Evolutionary conservation across 2,113 vertebrate genomes (phyloP).

Genomic region (Cygnus buccinator): DNA sequence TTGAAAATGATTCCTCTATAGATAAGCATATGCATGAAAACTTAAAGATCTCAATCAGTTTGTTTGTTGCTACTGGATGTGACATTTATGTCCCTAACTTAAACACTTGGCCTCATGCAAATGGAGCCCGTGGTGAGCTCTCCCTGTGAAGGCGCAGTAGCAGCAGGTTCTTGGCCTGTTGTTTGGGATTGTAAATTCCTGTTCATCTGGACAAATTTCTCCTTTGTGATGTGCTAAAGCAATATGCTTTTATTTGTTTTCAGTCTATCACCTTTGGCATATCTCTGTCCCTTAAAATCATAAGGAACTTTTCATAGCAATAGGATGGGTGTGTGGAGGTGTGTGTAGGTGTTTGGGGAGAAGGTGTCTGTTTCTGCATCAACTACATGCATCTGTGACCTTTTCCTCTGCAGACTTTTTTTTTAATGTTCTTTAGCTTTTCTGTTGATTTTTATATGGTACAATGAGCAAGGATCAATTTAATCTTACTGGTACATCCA

Average conservation of each 20-base stretch:
- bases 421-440: neutral
- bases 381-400: neutral
- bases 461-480: constrained; percentile 28
- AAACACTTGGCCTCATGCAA: neutral
- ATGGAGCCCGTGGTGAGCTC: fast-evolving
- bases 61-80: fast-evolving
- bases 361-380: neutral
- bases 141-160: fast-evolving
- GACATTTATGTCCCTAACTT: neutral
- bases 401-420: neutral
- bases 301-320: neutral
- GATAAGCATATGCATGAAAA: fast-evolving
- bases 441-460: constrained; percentile 47
- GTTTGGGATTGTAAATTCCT: neutral
- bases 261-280: neutral
- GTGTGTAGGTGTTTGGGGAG: neutral
- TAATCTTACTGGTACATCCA: constrained; percentile 35
- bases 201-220: neutral
- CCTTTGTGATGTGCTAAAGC: neutral
- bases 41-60: neutral
- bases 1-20: neutral
- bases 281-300: neutral
- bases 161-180: neutral
- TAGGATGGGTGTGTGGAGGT: neutral
- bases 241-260: neutral